Base-by-base conservation (phyloP, 2,888 invertebrate genomes). In the Phortica magna region DNA sequence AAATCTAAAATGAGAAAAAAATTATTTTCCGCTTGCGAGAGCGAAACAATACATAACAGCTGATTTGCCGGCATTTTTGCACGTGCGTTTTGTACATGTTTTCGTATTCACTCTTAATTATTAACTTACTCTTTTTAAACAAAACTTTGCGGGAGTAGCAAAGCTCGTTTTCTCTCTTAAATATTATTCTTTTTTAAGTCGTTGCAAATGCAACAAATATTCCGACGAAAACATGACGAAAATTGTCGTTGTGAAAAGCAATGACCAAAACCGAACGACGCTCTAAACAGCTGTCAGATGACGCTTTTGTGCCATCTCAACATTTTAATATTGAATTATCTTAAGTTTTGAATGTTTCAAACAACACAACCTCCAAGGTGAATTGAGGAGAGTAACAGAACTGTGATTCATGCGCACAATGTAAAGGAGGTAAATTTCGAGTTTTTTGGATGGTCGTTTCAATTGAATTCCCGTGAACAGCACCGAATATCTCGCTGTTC, bases 41-140 rank as follows among this genome's bases (percentile, higher is more conserved):
- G 48, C 9, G 48, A 48, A 48, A 9, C 3, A 48, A 12, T 7
- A 48, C 2, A 2, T 12, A 48, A 48, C 59, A 59, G 59, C 59
- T 59, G 59, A 59, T 59, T 70, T 70, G 48, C 68, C 68, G 68
- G 68, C 68, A 48, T 70, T 70, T 70, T 39, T 19, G 7, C 59
- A 59, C 59, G 14, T 48, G 9, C 14, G 48, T 14, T 48, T 9
- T 14, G 10, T 14, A 48, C 48, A 48, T 9, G 9, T 48, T 12
- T 48, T 48, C 48, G 48, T 2, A 12, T 0, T 48, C 10, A 0
- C 14, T 14, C 14, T 48, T 14, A 48, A 48, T 12, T 12, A 12
- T 7, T 9, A 48, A 48, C 14, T 6, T 6, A 7, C 48, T 48
- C 48, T 48, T 48, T 31, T 31, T 4, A 4, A 4, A 31, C 5